Conservation (phyloP, 2,888 invertebrate genomes). For the Brachyopa scutellaris region DNA sequence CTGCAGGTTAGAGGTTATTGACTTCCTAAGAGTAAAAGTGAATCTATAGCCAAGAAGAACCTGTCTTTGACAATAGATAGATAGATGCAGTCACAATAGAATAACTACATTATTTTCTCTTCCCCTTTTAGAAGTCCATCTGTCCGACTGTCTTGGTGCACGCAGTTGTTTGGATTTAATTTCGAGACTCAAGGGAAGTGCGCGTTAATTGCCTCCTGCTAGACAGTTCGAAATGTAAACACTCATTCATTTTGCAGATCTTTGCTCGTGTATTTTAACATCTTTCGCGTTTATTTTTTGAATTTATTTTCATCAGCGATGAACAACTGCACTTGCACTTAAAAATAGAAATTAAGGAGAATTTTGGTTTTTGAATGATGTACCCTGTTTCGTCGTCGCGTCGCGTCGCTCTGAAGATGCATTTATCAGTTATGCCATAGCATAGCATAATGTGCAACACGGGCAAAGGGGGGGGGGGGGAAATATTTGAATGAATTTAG, state of each 20-base stretch:
- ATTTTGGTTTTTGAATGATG: slow-evolving; percentile 40
- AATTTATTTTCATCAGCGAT: slow-evolving; percentile 48
- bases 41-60: slow-evolving; percentile 33
- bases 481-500: slow-evolving; percentile 46
- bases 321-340: slow-evolving; percentile 57
- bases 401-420: no score
- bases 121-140: slow-evolving; percentile 7
- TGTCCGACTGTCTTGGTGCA: background rate
- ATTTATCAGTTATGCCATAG: slow-evolving; percentile 39
- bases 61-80: slow-evolving; percentile 58
- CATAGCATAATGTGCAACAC: background rate
- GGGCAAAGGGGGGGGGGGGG: background rate
- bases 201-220: slow-evolving; percentile 60
- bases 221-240: slow-evolving; percentile 63
- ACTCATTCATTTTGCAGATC: slow-evolving; percentile 23
- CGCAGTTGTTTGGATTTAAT: slow-evolving; percentile 29
- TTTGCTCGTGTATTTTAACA: slow-evolving; percentile 24
- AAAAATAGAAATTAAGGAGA: slow-evolving; percentile 57
- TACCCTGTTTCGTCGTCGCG: slow-evolving; percentile 42
- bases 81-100: slow-evolving; percentile 12
- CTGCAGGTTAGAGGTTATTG: slow-evolving; percentile 51
- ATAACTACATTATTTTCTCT: background rate
- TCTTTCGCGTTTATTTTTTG: slow-evolving; percentile 32
- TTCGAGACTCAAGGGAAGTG: slow-evolving; percentile 49
- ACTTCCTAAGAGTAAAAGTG: slow-evolving; percentile 53